Conservation (phyloP, 2,888 invertebrate species). For the Tenthredo mesomela region DNA sequence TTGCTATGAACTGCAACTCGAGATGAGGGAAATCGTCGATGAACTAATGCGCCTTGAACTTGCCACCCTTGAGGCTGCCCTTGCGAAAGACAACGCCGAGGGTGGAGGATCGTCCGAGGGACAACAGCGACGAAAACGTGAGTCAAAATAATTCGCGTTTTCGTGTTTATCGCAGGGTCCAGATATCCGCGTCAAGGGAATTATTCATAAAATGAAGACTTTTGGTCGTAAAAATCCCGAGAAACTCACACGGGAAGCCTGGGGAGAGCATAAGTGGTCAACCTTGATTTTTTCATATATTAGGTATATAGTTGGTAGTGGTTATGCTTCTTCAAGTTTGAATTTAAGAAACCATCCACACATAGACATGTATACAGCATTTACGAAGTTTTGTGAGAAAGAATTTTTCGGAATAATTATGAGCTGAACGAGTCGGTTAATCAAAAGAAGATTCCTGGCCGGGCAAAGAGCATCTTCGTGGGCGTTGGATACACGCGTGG, state of each 20-base stretch:
- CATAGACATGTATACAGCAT: no score
- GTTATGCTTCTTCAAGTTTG: neutral
- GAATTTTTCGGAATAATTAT: constrained; percentile 27
- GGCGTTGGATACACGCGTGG: constrained; percentile 39
- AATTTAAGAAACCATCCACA: neutral
- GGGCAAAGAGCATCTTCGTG: constrained; percentile 41
- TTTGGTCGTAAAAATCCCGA: no score
- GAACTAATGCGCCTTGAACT: constrained; percentile 83
- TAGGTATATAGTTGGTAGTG: neutral
- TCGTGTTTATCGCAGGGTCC: neutral
- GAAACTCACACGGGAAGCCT: neutral
- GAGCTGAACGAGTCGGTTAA: constrained; percentile 28
- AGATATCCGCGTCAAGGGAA: neutral
- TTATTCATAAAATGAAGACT: neutral
- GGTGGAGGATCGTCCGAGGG: constrained; percentile 53
- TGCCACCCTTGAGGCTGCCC: constrained; percentile 79
- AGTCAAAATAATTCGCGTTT: neutral
- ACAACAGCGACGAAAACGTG: constrained; percentile 5
- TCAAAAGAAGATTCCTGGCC: constrained; percentile 39
- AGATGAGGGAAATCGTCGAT: constrained; percentile 86
- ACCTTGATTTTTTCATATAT: neutral
- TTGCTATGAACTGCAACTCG: constrained; percentile 83
- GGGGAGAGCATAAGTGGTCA: neutral
- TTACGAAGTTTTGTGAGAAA: neutral
- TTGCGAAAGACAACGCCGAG: constrained; percentile 76